Percentiles rank a stretch among this genome's conserved stretches.
These are phyloP conservation scores for Aldrovandia affinis DNA, from an alignment of 2,797 vertebrate species.

Conservation along the genomic window DNA sequence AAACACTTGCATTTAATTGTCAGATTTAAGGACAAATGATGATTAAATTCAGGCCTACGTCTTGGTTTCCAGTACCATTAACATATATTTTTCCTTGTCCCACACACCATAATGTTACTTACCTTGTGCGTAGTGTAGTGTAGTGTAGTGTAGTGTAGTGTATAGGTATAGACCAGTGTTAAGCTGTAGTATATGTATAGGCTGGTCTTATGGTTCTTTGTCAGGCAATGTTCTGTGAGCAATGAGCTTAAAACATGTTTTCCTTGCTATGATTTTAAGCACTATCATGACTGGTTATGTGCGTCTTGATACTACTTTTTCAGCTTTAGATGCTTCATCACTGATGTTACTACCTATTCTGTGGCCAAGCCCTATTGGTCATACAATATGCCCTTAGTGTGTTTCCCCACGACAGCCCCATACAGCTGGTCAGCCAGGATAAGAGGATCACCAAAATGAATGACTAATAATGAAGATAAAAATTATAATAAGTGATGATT, in stretches of 20 bases:
- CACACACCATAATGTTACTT: neutral
- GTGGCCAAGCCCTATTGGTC: no score
- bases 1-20: no score
- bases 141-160: no score
- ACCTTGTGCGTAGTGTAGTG: neutral
- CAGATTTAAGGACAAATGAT: no score
- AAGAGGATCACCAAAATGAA: neutral
- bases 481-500: neutral
- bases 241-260: neutral
- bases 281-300: neutral
- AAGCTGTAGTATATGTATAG: neutral
- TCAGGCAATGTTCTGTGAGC: neutral
- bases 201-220: neutral
- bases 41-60: neutral
- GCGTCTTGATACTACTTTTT: no score
- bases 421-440: neutral
- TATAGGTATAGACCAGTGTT: neutral
- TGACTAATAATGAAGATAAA: neutral
- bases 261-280: neutral
- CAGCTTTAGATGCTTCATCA: neutral
- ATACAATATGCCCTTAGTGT: no score
- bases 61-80: neutral
- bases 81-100: neutral
- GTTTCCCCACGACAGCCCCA: neutral
- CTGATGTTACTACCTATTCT: neutral